Evolutionary conservation across 1,140 invertebrate genomes (phyloP), one percentile per base, ranked within the genome.

Genomic region (Pachyrhynchus sulphureomaculatus): DNA sequence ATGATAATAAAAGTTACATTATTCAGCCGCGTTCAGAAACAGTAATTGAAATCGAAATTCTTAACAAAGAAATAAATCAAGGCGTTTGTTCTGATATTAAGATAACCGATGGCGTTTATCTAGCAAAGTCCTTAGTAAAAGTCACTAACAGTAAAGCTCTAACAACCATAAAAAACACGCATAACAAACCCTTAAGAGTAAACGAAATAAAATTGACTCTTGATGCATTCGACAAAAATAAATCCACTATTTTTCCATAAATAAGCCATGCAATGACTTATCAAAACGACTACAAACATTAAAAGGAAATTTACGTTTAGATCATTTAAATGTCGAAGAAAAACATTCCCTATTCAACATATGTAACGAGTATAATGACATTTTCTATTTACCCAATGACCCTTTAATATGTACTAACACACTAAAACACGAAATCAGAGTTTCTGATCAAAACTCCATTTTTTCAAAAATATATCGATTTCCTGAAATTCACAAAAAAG

Each of bases 401-500:
- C 29, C 29, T 29, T 49, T 65, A 48, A 62, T 41, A n/a, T 42
- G 8, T 5, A 65, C 67, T 18, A 54, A 55, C 23, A 48, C 65
- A 9, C 12, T 64, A 15, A 39, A 55, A 55, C 71, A 73, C 56
- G 47, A 67, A 62, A 75, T 76, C 15, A 36, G 39, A 15, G 60
- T 62, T 39, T 65, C 54, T 13, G 18, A 45, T 37, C 13, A 53
- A 23, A 70, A 20, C 13, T 68, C 70, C 24, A 67, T 73, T 23
- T 41, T 34, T 47, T 41, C 69, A 5, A 72, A 72, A 69, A 59
- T 54, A 9, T 75, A 76, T 65, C 33, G 72, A 20, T 73, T 66
- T 29, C 73, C 74, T 1, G 52, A 74, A 64, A 47, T 72, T n/a
- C 74, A 77, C 36, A 65, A 75, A 67, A 47, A 73, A 21, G 76